Conservation (phyloP, 2,888 invertebrate genomes). For the Adelphocoris suturalis region DNA sequence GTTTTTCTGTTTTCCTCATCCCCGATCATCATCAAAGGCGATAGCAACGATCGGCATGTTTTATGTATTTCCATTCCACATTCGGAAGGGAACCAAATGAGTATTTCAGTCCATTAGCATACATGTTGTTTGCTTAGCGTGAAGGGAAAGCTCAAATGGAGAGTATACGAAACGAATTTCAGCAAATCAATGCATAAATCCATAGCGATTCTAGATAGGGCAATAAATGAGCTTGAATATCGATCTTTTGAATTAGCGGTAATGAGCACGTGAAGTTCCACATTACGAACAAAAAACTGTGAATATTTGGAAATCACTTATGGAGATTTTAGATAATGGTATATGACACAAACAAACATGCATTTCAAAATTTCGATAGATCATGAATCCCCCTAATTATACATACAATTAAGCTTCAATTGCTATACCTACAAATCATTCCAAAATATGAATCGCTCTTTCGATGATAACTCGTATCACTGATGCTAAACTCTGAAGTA, state of each 20-base stretch:
- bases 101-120: conserved; percentile 7
- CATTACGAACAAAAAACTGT: neutral
- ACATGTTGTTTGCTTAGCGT: conserved; percentile 11
- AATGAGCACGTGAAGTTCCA: neutral
- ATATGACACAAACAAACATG: no score
- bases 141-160: neutral
- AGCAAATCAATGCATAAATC: conserved; percentile 33
- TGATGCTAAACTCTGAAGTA: no score
- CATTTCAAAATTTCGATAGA: no score
- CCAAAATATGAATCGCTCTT: no score
- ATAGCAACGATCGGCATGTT: conserved; percentile 4
- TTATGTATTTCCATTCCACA: conserved; percentile 16
- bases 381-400: no score
- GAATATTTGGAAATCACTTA: neutral
- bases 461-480: no score
- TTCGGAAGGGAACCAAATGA: neutral
- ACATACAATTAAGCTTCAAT: no score
- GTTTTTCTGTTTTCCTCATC: neutral
- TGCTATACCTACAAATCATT: no score
- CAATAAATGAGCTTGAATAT: neutral
- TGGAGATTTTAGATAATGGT: no score
- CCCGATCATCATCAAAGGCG: conserved; percentile 22
- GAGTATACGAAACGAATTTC: neutral
- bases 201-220: neutral
- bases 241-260: neutral